phyloP scores from a whole-genome alignment of 1,140 invertebrate species.

The Stenopsyche tienmushanensis region DNA sequence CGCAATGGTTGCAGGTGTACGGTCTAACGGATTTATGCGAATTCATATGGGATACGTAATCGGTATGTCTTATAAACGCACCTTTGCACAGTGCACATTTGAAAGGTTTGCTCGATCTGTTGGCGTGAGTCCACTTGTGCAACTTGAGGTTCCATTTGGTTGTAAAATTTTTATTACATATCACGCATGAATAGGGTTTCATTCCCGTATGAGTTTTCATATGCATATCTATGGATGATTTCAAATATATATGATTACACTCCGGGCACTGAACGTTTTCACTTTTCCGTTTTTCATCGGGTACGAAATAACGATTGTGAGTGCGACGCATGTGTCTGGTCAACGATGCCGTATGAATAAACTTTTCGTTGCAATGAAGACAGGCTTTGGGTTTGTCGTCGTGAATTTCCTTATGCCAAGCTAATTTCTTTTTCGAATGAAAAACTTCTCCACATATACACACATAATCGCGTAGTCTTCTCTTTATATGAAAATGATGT shows the following conservation, averaged over 20 bases:
- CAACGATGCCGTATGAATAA: slow-evolving; percentile 77
- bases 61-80: slow-evolving; percentile 76
- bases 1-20: slow-evolving; percentile 91
- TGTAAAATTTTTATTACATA: slow-evolving; percentile 82
- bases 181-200: slow-evolving; percentile 73
- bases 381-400: slow-evolving; percentile 80
- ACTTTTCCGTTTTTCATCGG: slow-evolving; percentile 58
- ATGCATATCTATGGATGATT: slow-evolving; percentile 77
- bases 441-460: slow-evolving; percentile 80
- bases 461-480: slow-evolving; percentile 67
- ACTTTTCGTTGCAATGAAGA: slow-evolving; percentile 78
- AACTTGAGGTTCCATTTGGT: slow-evolving; percentile 88
- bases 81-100: slow-evolving; percentile 82
- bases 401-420: slow-evolving; percentile 84
- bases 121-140: slow-evolving; percentile 87
- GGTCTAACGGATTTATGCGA: slow-evolving; percentile 77
- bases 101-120: slow-evolving; percentile 77
- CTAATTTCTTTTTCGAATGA: slow-evolving; percentile 77
- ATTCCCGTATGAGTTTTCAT: slow-evolving; percentile 75
- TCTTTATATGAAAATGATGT: slow-evolving; percentile 66
- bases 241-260: slow-evolving; percentile 76
- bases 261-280: slow-evolving; percentile 78
- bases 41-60: slow-evolving; percentile 82
- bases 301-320: slow-evolving; percentile 75
- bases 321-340: slow-evolving; percentile 79